Evolutionary conservation across 2,797 vertebrate genomes (phyloP).

Genomic region (Simalia tracyae): DNA sequence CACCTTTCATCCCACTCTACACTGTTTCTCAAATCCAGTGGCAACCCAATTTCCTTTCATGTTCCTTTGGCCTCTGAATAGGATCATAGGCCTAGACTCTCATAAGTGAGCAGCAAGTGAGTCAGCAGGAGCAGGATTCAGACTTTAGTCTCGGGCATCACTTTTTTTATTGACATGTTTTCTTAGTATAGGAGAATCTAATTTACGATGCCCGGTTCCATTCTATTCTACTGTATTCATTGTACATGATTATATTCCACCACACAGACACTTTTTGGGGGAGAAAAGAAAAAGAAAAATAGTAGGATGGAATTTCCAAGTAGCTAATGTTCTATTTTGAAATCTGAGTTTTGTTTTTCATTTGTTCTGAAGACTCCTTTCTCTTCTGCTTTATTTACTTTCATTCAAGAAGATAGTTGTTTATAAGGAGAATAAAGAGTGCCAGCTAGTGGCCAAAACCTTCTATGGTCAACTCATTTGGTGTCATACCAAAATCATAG

Average conservation of each 20-base stretch:
- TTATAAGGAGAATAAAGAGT: background rate
- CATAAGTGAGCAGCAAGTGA: background rate
- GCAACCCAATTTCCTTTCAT: background rate
- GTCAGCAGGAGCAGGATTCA: background rate
- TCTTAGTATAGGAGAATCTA: constrained; percentile 9
- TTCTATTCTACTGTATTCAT: background rate
- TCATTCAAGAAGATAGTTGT: background rate
- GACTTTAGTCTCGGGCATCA: background rate
- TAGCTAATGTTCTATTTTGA: background rate
- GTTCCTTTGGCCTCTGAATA: background rate
- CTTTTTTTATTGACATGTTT: background rate
- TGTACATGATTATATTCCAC: background rate
- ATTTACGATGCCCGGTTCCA: background rate
- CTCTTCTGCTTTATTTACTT: background rate
- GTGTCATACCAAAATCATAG: background rate
- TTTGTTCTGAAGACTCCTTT: background rate
- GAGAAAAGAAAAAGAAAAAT: background rate
- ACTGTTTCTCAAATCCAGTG: background rate
- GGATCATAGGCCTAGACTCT: background rate
- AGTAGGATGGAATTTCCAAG: background rate
- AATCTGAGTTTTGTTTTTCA: background rate
- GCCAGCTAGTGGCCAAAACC: background rate
- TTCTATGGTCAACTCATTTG: background rate
- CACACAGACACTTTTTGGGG: background rate
- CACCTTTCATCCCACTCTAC: background rate